phyloP scores from a whole-genome alignment of 2,113 vertebrate species.

The Antechinus stuartii region DNA sequence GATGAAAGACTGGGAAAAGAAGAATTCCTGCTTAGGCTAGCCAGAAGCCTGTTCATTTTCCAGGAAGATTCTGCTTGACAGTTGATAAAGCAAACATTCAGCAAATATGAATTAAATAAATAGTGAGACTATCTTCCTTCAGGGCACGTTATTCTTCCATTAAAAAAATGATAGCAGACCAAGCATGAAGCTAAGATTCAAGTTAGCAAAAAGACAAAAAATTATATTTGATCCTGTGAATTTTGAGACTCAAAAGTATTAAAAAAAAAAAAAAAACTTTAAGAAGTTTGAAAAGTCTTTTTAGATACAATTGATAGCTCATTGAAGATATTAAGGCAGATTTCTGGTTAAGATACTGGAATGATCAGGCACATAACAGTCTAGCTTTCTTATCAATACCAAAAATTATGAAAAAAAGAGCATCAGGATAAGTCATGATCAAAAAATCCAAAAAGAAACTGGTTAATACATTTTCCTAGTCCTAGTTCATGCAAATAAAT shows the following conservation, averaged over 20 bases:
- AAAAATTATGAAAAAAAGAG: neutral
- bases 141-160: conserved; percentile 21
- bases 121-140: neutral
- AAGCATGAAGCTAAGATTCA: neutral
- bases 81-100: conserved; percentile 59
- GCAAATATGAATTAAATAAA: conserved; percentile 52
- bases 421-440: neutral
- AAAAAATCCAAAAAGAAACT: neutral
- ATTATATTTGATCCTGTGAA: neutral
- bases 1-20: conserved; percentile 57
- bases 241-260: neutral
- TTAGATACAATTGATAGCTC: neutral
- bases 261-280: neutral
- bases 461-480: neutral
- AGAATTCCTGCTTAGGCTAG: conserved; percentile 63
- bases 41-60: conserved; percentile 63
- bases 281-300: neutral
- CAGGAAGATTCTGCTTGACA: conserved; percentile 54
- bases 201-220: neutral
- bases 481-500: neutral
- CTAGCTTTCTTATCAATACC: neutral
- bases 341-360: neutral
- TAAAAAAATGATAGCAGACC: neutral
- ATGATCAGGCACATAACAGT: neutral
- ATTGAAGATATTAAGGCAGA: neutral